Evolutionary conservation across 2,113 vertebrate species (phyloP).

Genomic region (Corythoichthys intestinalis): DNA sequence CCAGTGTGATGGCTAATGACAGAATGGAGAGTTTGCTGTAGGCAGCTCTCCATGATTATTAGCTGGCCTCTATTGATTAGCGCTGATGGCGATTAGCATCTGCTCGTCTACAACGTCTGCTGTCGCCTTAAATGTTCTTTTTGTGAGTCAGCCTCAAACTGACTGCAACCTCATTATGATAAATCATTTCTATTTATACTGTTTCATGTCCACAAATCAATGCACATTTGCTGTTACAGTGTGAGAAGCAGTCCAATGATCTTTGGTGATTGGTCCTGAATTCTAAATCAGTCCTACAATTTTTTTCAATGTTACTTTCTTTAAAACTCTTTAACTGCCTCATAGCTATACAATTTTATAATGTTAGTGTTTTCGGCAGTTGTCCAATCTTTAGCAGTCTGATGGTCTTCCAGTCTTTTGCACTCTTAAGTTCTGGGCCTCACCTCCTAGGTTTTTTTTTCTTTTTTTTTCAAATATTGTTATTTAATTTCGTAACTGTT

Average conservation of each 20-base stretch:
- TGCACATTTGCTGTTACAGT: neutral
- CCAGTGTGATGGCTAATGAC: too few relatives aligned
- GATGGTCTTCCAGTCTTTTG: neutral
- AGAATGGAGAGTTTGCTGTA: too few relatives aligned
- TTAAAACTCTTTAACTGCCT: neutral
- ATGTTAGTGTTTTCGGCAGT: neutral
- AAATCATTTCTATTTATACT: neutral
- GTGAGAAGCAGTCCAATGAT: neutral
- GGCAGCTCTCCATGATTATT: neutral
- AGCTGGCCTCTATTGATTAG: constrained; percentile 1
- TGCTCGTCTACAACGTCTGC: neutral
- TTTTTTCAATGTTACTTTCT: neutral
- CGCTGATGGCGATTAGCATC: neutral
- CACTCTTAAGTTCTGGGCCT: too few relatives aligned
- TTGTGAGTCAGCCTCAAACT: neutral
- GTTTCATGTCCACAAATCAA: neutral
- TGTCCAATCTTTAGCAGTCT: neutral
- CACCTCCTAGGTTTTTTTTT: too few relatives aligned
- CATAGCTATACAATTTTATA: neutral
- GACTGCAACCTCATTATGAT: neutral
- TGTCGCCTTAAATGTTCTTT: neutral
- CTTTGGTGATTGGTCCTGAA: neutral
- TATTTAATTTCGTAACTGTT: too few relatives aligned
- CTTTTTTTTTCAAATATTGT: too few relatives aligned
- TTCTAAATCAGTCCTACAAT: neutral